A percentile compares a stretch with the other conserved stretches of the same genome.
Evolutionary conservation across 2,113 vertebrate genomes (phyloP).

Genomic region (Antechinus flavipes): DNA sequence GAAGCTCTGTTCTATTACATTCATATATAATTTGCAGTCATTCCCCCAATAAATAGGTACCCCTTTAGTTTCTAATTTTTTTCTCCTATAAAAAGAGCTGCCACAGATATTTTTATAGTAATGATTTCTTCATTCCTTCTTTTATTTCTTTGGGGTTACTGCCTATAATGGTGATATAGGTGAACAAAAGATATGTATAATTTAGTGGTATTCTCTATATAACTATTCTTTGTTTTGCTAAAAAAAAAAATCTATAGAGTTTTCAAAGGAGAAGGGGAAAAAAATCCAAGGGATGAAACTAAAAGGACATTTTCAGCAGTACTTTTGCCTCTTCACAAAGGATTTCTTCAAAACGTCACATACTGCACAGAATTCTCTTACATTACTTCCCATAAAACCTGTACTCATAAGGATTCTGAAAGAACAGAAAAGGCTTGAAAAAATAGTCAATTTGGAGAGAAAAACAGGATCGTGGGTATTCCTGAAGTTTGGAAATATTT

Average conservation of each 20-base stretch:
- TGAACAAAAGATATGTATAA: no score
- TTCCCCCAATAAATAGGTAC: no score
- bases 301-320: background rate
- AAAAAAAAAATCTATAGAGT: constrained; percentile 85
- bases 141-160: no score
- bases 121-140: no score
- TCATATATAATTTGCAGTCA: no score
- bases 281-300: constrained; percentile 49
- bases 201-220: no score
- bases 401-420: constrained; percentile 27
- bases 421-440: constrained; percentile 18
- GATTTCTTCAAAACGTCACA: background rate
- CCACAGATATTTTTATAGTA: no score
- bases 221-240: constrained; percentile 91
- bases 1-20: no score
- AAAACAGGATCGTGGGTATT: background rate
- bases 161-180: no score
- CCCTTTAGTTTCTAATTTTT: no score
- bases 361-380: background rate
- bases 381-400: constrained; percentile 9
- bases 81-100: no score
- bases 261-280: background rate
- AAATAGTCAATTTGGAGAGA: constrained; percentile 21
- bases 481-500: background rate
- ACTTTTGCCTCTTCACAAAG: constrained; percentile 21